phyloP scores from a whole-genome alignment of 2,797 vertebrate genomes.

The Clarias pachynema region DNA sequence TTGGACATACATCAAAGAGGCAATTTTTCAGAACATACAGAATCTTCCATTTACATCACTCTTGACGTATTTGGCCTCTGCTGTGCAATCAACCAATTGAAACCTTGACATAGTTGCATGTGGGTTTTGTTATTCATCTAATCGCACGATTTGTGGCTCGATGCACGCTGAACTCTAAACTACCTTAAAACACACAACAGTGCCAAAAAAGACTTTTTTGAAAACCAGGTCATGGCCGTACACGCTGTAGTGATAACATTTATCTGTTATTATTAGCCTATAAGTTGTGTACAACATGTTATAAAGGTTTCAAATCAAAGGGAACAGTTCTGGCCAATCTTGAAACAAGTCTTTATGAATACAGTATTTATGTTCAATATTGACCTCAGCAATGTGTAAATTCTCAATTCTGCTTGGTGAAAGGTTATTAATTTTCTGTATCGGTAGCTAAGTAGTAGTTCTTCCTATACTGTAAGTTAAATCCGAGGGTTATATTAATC shows the following conservation, averaged over 20 bases:
- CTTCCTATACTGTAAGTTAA: no score
- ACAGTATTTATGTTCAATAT: background rate
- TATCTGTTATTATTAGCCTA: background rate
- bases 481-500: background rate
- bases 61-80: conserved; percentile 51
- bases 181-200: background rate
- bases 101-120: conserved; percentile 26
- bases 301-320: background rate
- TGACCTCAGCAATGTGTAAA: background rate
- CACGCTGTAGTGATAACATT: background rate
- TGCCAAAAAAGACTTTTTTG: background rate
- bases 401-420: background rate
- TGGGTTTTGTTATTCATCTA: conserved; percentile 34
- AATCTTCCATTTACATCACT: conserved; percentile 52
- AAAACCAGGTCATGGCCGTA: conserved; percentile 8
- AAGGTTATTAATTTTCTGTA: background rate
- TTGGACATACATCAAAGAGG: conserved; percentile 50
- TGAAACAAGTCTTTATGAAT: no score
- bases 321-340: background rate
- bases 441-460: background rate
- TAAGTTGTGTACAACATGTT: background rate
- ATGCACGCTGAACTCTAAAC: conserved; percentile 11
- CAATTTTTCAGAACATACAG: conserved; percentile 43
- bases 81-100: conserved; percentile 42
- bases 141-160: conserved; percentile 36